A percentile compares a stretch with the other conserved stretches of the same genome.
These are phyloP conservation scores for Oophaga sylvatica DNA, from an alignment of 2,797 vertebrate genomes.

Conservation along the genomic window DNA sequence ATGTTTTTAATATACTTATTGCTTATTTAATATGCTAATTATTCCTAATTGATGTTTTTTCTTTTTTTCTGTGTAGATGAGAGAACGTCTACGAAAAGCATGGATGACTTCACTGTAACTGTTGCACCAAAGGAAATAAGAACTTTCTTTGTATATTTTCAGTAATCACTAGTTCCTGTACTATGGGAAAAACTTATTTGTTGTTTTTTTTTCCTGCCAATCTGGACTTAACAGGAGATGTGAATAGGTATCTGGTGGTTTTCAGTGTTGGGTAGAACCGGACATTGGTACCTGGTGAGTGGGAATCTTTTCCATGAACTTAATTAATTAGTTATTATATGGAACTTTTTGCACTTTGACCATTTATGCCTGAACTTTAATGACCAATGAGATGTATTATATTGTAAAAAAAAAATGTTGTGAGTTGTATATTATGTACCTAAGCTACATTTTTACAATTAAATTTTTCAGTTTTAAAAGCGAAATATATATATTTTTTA, in stretches of 20 bases:
- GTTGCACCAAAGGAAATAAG: constrained; percentile 86
- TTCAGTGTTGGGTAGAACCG: neutral
- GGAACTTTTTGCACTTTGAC: neutral
- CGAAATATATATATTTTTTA: neutral
- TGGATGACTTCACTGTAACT: constrained; percentile 72
- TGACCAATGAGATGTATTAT: constrained; percentile 3
- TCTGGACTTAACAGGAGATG: neutral
- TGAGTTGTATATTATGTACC: neutral
- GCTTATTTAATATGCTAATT: no score
- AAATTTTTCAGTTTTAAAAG: neutral
- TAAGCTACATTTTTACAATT: neutral
- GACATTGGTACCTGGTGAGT: neutral
- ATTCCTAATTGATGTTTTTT: neutral
- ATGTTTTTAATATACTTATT: no score
- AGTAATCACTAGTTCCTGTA: constrained; percentile 34
- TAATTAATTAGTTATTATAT: no score
- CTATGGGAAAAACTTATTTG: neutral
- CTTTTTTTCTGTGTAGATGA: constrained; percentile 68
- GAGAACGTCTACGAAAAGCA: neutral
- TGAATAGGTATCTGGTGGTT: neutral
- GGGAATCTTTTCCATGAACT: neutral
- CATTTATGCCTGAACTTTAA: neutral
- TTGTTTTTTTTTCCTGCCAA: neutral
- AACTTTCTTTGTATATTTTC: constrained; percentile 87
- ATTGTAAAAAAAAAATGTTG: neutral